Percentiles rank a stretch among this genome's conserved stretches.
Conservation (phyloP, 2,797 vertebrate genomes). For the Platyrinchus mystaceus region DNA sequence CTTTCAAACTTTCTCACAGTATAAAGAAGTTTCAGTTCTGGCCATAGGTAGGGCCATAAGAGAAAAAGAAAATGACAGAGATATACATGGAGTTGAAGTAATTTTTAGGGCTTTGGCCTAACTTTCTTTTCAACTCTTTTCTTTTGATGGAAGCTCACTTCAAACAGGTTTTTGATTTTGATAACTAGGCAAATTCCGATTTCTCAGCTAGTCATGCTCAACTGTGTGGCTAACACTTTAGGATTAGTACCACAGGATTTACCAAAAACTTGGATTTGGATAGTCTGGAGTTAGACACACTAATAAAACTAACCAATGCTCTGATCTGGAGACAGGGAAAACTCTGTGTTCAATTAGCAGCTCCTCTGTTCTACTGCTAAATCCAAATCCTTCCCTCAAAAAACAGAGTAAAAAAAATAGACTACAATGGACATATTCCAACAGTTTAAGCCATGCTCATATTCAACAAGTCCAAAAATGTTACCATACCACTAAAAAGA, state of each 20-base stretch:
- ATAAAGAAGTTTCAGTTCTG: background rate
- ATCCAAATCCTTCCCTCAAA: background rate
- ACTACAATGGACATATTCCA: background rate
- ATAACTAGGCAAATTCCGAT: background rate
- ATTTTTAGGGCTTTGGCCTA: background rate
- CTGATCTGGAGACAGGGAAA: background rate
- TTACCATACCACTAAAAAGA: background rate
- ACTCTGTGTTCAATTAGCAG: background rate
- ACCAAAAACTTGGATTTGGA: background rate
- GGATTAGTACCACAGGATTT: background rate
- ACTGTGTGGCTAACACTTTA: background rate
- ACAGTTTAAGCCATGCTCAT: background rate
- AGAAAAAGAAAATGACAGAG: background rate
- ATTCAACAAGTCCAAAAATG: background rate
- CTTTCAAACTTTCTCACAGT: background rate
- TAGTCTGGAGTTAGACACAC: background rate
- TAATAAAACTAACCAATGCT: background rate
- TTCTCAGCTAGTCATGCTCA: background rate
- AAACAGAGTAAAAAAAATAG: accelerated
- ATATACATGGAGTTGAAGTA: background rate
- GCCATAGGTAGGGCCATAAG: background rate
- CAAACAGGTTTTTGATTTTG: background rate
- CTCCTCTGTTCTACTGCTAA: background rate
- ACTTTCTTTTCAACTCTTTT: background rate
- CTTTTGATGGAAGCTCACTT: background rate